Conservation (phyloP, 2,888 invertebrate genomes). For the Conistra vaccinii region DNA sequence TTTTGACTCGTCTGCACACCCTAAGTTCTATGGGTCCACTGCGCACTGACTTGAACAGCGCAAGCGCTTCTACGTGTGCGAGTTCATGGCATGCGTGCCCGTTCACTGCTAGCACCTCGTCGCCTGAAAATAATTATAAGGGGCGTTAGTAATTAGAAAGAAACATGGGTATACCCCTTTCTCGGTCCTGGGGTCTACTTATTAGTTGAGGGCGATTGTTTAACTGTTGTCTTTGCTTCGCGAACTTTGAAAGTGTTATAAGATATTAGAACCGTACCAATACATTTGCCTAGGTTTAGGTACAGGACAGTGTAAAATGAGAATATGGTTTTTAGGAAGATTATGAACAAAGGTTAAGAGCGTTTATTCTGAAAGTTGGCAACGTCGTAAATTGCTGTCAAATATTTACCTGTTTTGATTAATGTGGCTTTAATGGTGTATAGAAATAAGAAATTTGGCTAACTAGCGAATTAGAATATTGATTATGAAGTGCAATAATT, state of each 20-base stretch:
- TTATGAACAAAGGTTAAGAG: background rate
- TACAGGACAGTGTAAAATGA: background rate
- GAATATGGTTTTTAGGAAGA: background rate
- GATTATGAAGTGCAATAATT: too few species aligned
- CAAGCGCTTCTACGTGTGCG: slow-evolving; percentile 95
- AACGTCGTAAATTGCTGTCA: too few species aligned
- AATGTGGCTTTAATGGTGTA: too few species aligned
- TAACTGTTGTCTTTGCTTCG: background rate
- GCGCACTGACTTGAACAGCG: slow-evolving; percentile 95
- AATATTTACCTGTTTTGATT: too few species aligned
- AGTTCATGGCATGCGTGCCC: slow-evolving; percentile 95
- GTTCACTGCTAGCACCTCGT: slow-evolving; percentile 95
- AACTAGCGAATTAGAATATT: too few species aligned
- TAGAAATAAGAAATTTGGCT: too few species aligned
- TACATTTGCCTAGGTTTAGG: background rate
- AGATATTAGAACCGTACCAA: background rate
- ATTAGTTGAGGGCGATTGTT: background rate
- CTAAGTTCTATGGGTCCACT: slow-evolving; percentile 94
- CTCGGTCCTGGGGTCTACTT: background rate
- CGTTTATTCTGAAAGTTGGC: too few species aligned
- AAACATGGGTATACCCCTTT: background rate
- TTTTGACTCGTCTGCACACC: slow-evolving; percentile 92
- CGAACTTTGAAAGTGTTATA: background rate
- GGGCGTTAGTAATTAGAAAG: background rate
- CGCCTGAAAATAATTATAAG: slow-evolving; percentile 89